Conservation (phyloP, 2,888 invertebrate genomes). For the Metacarcinus magister region DNA sequence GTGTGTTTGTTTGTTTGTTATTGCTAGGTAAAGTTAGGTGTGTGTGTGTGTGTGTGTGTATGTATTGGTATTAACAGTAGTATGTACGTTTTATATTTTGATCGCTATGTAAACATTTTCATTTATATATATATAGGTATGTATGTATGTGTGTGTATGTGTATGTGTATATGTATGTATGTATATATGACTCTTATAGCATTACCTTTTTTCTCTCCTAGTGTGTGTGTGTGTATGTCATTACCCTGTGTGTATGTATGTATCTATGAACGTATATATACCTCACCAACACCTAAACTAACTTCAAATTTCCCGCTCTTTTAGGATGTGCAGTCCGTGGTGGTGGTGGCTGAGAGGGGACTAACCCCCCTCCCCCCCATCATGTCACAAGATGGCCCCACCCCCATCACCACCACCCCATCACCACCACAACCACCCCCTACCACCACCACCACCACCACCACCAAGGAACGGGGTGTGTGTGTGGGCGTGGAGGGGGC, state of each 20-base stretch:
- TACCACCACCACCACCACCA: background rate
- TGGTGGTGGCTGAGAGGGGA: slow-evolving; percentile 76
- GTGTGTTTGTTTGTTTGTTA: too few relatives aligned
- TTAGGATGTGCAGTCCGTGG: slow-evolving; percentile 78
- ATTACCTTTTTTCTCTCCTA: background rate
- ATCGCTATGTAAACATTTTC: too few relatives aligned
- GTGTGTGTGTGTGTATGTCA: background rate
- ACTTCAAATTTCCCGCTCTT: background rate
- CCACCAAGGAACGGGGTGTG: background rate
- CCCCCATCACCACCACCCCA: slow-evolving; percentile 53
- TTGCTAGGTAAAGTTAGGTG: too few relatives aligned
- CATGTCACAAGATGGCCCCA: slow-evolving; percentile 62
- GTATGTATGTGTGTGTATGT: background rate
- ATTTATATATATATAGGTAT: background rate
- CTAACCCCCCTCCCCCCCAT: slow-evolving; percentile 71
- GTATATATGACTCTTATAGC: too few relatives aligned
- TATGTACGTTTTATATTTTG: too few relatives aligned
- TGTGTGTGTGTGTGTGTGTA: too few relatives aligned
- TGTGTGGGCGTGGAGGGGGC: background rate
- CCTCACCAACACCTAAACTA: background rate
- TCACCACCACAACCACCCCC: slow-evolving; percentile 32
- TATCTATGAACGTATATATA: too few relatives aligned
- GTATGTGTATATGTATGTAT: background rate
- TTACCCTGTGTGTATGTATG: background rate
- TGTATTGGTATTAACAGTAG: too few relatives aligned